Evolutionary conservation across 2,888 invertebrate species (phyloP).

Genomic region (Drosophila emarginata): DNA sequence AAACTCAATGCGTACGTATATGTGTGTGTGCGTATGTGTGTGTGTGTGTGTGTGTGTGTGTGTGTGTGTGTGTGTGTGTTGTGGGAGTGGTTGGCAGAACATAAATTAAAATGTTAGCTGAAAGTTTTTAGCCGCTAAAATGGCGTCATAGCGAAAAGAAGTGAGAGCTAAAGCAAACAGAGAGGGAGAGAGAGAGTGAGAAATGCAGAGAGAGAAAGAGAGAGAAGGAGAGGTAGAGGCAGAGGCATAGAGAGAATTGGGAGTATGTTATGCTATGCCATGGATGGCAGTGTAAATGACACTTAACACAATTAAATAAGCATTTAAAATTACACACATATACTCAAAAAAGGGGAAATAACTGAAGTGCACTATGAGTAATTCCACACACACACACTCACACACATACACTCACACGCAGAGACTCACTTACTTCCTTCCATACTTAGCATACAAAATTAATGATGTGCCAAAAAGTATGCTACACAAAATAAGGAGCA

Average conservation of each 20-base stretch:
- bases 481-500: constrained; percentile 43
- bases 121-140: constrained; percentile 69
- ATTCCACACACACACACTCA: constrained; percentile 45
- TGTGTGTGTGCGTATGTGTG: neutral
- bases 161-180: constrained; percentile 1
- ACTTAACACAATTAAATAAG: constrained; percentile 78
- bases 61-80: constrained; percentile 20
- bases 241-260: neutral
- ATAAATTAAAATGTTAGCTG: constrained; percentile 74
- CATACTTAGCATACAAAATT: constrained; percentile 63
- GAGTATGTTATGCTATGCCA: constrained; percentile 6
- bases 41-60: neutral
- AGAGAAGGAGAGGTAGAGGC: neutral
- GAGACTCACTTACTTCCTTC: constrained; percentile 33
- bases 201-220: neutral
- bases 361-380: constrained; percentile 58
- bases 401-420: constrained; percentile 2
- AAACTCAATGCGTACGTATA: neutral
- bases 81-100: constrained; percentile 44
- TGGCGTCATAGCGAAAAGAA: constrained; percentile 39
- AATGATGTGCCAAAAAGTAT: constrained; percentile 67
- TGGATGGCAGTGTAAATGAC: constrained; percentile 67
- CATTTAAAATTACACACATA: constrained; percentile 65
- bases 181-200: neutral
- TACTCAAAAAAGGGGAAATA: constrained; percentile 35